Evolutionary conservation across 1,140 invertebrate species (phyloP).

Genomic region (Dinothrombium tinctorium): DNA sequence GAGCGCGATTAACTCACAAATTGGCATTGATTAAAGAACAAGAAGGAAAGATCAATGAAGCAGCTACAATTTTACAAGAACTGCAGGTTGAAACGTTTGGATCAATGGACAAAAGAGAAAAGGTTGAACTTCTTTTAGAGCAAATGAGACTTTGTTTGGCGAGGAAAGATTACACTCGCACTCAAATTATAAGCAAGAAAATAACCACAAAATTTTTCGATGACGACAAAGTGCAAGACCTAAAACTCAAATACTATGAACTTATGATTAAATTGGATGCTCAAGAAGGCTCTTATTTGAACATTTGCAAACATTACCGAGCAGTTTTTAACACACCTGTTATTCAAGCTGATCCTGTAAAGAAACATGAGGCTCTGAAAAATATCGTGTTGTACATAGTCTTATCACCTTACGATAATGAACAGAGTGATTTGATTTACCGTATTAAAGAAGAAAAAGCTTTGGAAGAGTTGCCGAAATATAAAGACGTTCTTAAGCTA

Average conservation of each 20-base stretch:
- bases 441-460: slow-evolving; percentile 71
- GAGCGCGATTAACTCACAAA: slow-evolving; percentile 79
- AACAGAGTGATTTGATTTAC: slow-evolving; percentile 88
- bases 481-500: slow-evolving; percentile 64
- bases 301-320: slow-evolving; percentile 74
- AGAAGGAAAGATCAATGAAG: slow-evolving; percentile 69
- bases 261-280: slow-evolving; percentile 94
- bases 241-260: slow-evolving; percentile 37
- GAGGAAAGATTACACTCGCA: slow-evolving; percentile 87
- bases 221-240: slow-evolving; percentile 23
- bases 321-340: slow-evolving; percentile 51
- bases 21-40: slow-evolving; percentile 78
- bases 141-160: slow-evolving; percentile 92
- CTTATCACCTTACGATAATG: slow-evolving; percentile 83
- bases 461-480: slow-evolving; percentile 66
- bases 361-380: slow-evolving; percentile 45
- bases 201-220: slow-evolving; percentile 94
- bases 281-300: slow-evolving; percentile 72
- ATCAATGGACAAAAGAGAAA: slow-evolving; percentile 93
- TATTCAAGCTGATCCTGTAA: slow-evolving; percentile 23
- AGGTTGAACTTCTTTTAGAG: slow-evolving; percentile 82
- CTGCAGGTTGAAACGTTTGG: slow-evolving; percentile 98
- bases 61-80: slow-evolving; percentile 81
- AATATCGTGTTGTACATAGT: slow-evolving; percentile 79
- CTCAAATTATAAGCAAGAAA: slow-evolving; percentile 97